Evolutionary conservation across 2,113 vertebrate genomes (phyloP), one percentile per base, ranked within the genome.

Genomic region (Callithrix jacchus): DNA sequence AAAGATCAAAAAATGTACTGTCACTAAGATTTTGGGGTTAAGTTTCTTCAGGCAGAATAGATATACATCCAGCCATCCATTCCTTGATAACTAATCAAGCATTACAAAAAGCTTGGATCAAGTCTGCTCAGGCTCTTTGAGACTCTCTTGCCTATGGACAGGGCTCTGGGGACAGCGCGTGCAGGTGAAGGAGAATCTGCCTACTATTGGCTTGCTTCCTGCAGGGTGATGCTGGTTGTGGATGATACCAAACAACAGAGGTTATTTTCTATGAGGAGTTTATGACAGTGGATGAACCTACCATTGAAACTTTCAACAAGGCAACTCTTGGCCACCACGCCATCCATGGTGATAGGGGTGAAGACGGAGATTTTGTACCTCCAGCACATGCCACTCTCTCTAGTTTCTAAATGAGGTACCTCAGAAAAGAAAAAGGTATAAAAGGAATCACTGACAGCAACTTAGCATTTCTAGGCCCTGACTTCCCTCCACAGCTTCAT

Each of bases 21-120:
- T 95, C 47, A 52, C 11, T 71, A 89, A 25, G 74, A 52, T 45
- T 97, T 91, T 17, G 27, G 17, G 45, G 9, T 52, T 89, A 93
- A 82, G 37, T 84, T 27, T 20, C 68, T 92, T 86, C 66, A 95
- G 64, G 77, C n/a, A 89, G 74, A 96, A 52, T 49, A 83, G 27
- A 21, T 66, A 71, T 17, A 9, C 13, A 20, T 30, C 42, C 47
- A 87, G 64, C n/a, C n/a, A 74, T 87, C 10, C 20, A 35, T 87
- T 58, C 64, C 32, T 23, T 71, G 35, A 61, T 37, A 74, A 76
- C 23, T 81, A 91, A 93, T 64, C 74, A 71, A 92, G 54, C 71
- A 49, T 61, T 82, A 32, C 21, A 56, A 70, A 94, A 89, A 84
- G 18, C 47, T 70, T 76, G 68, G 42, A 21, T 54, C 52, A 56